Conservation (phyloP, 2,888 invertebrate genomes). For the Scaptomyza parva region DNA sequence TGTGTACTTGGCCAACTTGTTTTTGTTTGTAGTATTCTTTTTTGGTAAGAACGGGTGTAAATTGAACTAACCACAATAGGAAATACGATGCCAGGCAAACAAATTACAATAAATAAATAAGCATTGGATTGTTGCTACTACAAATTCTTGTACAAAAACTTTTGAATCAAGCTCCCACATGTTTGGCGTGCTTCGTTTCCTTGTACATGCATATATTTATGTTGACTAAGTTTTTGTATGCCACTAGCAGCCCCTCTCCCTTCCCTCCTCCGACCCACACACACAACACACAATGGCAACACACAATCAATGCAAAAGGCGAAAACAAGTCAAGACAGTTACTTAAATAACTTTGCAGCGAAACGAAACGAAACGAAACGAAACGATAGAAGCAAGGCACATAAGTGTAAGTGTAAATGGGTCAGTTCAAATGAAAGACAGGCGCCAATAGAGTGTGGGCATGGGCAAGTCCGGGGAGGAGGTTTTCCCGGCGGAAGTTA, state of each 20-base stretch:
- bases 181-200: constrained; percentile 7
- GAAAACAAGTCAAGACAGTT: constrained; percentile 71
- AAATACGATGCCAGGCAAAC: constrained; percentile 19
- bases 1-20: not conserved
- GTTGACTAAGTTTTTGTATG: constrained; percentile 7
- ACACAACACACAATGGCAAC: constrained; percentile 3
- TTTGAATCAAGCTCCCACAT: constrained; percentile 18
- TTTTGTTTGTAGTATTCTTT: too few species aligned
- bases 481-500: constrained; percentile 70
- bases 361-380: not conserved
- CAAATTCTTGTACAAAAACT: constrained; percentile 15
- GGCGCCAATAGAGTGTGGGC: constrained; percentile 21
- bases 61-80: constrained; percentile 31
- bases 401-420: constrained; percentile 5
- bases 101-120: constrained; percentile 29
- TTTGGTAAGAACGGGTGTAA: constrained; percentile 2
- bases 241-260: not conserved
- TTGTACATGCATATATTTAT: constrained; percentile 38
- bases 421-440: constrained; percentile 54
- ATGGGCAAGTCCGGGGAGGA: not conserved
- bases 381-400: too few species aligned
- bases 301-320: constrained; percentile 62
- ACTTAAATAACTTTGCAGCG: constrained; percentile 65
- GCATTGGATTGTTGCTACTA: constrained; percentile 2
- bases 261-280: too few species aligned